Evolutionary conservation across 2,113 vertebrate genomes (phyloP).

Genomic region (Pithys albifrons): DNA sequence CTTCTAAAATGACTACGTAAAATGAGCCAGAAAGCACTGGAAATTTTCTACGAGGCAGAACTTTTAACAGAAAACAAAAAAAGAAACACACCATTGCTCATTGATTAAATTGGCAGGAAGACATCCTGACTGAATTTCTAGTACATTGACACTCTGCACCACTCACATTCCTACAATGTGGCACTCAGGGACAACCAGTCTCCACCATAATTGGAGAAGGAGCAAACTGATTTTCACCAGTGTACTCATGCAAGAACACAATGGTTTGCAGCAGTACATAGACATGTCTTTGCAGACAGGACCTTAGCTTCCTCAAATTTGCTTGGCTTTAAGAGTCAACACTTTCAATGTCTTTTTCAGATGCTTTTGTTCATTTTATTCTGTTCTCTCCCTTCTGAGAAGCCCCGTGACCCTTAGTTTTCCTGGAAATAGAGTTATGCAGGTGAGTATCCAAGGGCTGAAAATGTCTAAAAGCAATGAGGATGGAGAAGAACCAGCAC

Average conservation of each 20-base stretch:
- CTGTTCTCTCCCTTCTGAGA: background rate
- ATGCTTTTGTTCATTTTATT: background rate
- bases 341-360: background rate
- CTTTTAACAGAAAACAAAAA: background rate
- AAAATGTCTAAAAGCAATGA: background rate
- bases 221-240: background rate
- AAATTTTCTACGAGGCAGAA: background rate
- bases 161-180: background rate
- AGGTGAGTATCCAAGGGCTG: background rate
- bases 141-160: background rate
- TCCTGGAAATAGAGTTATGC: background rate
- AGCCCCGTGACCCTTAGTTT: background rate
- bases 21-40: background rate
- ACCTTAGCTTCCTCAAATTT: background rate
- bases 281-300: background rate
- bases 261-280: background rate
- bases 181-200: background rate
- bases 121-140: background rate
- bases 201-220: background rate
- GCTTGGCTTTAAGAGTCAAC: background rate
- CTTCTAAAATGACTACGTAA: background rate
- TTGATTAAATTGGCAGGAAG: background rate
- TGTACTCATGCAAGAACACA: background rate
- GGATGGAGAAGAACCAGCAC: background rate
- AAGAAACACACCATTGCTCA: background rate